Base-by-base conservation (phyloP, 2,113 vertebrate species). In the Circaetus cinerascens region DNA sequence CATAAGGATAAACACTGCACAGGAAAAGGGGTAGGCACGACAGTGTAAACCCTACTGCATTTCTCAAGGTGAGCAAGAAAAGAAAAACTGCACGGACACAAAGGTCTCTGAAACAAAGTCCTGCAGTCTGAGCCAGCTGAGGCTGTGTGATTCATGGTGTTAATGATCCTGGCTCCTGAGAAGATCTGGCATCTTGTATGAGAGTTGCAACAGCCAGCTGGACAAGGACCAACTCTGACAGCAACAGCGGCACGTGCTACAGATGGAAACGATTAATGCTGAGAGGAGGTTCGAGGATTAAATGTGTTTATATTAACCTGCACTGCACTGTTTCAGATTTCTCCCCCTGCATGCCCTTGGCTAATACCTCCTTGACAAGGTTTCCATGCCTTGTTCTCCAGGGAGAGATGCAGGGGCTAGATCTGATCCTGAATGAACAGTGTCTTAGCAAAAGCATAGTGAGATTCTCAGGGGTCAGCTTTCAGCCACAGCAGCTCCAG, bases 171-270 rank as follows among this genome's bases (percentile, higher is more conserved):
- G 53, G 79, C 67, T 79, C 40, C 82, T 83, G 71, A 55, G 25
- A 48, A 66, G 30, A 17, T 59, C 59, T 93, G 88, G 79, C 72
- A 63, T 51, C 68, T 46, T 34, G 32, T 22, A 43, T 6, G 5
- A 20, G 26, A 50, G 30, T 9, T 66, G 41, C 53, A 83, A 45
- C 11, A 88, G 76, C 83, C 93, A 95, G 60, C 59, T 84, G 88
- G 93, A 84, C 72, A 86, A 45, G 43, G 53, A 93, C 57, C 88
- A 94, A 38, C 76, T 34, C 68, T 22, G 64, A 32, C 72, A 86
- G 79, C 45, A 80, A 18, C 25, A 71, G 36, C 2, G 0, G 59
- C 67, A 59, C 0, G 0, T 77, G 77, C 46, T 59, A 38, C n/a
- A 84, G 68, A 86, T 48, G 46, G 59, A 41, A 83, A 83, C 64